These are phyloP conservation scores for Drosophila grimshawi DNA, from an alignment of 1,140 invertebrate genomes.

Conservation along the genomic window DNA sequence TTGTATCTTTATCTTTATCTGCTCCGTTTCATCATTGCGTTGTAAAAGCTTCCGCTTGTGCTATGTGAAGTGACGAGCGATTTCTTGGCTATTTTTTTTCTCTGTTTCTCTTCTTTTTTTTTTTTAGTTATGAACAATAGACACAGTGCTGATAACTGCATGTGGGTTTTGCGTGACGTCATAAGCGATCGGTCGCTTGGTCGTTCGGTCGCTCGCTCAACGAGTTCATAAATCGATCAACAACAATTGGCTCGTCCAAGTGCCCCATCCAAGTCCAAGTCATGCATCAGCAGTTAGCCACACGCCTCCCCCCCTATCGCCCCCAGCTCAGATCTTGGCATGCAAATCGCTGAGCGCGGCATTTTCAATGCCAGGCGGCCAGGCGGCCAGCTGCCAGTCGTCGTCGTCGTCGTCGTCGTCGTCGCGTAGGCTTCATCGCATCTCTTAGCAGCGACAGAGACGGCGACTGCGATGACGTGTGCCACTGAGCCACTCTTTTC, in stretches of 20 bases:
- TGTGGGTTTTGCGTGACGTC: constrained; percentile 62
- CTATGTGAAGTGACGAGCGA: constrained; percentile 13
- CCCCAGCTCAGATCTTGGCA: constrained; percentile 51
- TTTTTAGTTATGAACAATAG: constrained; percentile 26
- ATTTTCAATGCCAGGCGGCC: constrained; percentile 69
- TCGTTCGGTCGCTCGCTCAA: constrained; percentile 12
- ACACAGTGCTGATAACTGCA: constrained; percentile 29
- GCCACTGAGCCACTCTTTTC: constrained; percentile 50
- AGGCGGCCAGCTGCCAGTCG: constrained; percentile 22
- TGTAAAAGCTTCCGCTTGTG: constrained; percentile 75
- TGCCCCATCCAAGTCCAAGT: constrained; percentile 36
- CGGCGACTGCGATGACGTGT: constrained; percentile 62
- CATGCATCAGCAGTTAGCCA: constrained; percentile 66
- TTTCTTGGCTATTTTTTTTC: background rate
- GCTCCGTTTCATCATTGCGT: constrained; percentile 50
- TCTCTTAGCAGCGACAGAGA: constrained; percentile 38
- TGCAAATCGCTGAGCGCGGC: constrained; percentile 69
- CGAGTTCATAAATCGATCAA: constrained; percentile 81
- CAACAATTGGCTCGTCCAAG: constrained; percentile 62
- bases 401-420: no score
- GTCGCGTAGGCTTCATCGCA: constrained; percentile 59
- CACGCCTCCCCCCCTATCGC: background rate
- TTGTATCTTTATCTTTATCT: constrained; percentile 17
- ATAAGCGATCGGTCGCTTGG: constrained; percentile 20
- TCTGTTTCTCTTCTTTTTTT: background rate